Base-by-base conservation (phyloP, 2,888 invertebrate species). In the Leptinotarsa juncta region DNA sequence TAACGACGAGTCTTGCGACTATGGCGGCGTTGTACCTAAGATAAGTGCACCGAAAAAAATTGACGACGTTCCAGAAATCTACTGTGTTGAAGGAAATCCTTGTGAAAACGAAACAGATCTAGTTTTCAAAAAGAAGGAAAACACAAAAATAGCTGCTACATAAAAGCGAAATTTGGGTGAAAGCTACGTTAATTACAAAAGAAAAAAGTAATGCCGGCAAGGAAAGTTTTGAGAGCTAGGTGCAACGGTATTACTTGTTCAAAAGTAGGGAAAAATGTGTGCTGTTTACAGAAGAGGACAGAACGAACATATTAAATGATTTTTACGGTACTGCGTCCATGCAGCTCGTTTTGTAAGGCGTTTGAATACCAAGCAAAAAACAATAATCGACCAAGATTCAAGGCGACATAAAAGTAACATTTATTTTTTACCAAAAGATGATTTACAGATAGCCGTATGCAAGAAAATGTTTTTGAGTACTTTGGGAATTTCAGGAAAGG, bases 391-490 rank as follows among this genome's bases (percentile, higher is more conserved):
- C n/a, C n/a, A 16, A 55, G 55, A 55, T 16, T 55, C 55, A 16
- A 55, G n/a, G n/a, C 18, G 55, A 55, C 16, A 55, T n/a, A 1
- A n/a, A 18, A 55, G 18, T 55, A 55, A 18, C n/a, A 20, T n/a
- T 18, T 55, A 55, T n/a, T 55, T n/a, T n/a, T n/a, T 55, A 7
- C 55, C 55, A n/a, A 55, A 55, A n/a, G 55, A 16, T 55, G 55
- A n/a, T n/a, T 16, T n/a, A 55, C n/a, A 16, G n/a, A 55, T n/a
- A 55, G 7, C 18, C 49, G 67, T 67, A 23, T 67, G 67, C 48
- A 67, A 48, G 49, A 67, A 42, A 32, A 48, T 67, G 16, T 67
- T 67, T 67, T 23, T 67, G 14, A 23, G 49, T 48, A 48, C 67
- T 26, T 68, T 68, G 26, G 23, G 20, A 32, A 16, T 68, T 68